Evolutionary conservation across 2,888 invertebrate genomes (phyloP).

Genomic region (Apoderus coryli): DNA sequence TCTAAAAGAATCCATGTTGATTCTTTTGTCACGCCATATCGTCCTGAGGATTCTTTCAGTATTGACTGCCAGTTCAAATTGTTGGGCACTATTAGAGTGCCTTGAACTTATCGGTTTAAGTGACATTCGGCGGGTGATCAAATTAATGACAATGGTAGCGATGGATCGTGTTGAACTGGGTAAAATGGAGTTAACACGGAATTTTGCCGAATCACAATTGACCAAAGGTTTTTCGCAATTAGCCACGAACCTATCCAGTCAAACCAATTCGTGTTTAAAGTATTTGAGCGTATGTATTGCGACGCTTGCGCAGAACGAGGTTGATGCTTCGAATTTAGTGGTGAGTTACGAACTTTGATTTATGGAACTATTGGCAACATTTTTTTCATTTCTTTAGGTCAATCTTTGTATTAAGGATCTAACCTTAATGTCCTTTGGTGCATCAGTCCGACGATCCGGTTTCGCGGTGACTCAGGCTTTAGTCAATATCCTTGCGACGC

Average conservation of each 20-base stretch:
- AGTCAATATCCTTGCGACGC: constrained; percentile 38
- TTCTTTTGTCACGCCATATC: constrained; percentile 39
- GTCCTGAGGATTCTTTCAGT: constrained; percentile 40
- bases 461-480: constrained; percentile 45
- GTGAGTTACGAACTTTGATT: too few species aligned
- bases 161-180: constrained; percentile 37
- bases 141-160: constrained; percentile 44
- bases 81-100: constrained; percentile 26
- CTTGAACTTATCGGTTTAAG: constrained; percentile 34
- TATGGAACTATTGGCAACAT: too few species aligned
- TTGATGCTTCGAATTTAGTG: constrained; percentile 38
- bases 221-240: constrained; percentile 26
- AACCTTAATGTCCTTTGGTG: constrained; percentile 33
- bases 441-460: constrained; percentile 26
- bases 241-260: constrained; percentile 24
- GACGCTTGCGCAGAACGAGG: constrained; percentile 39
- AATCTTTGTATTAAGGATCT: constrained; percentile 41
- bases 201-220: constrained; percentile 20
- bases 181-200: constrained; percentile 21
- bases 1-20: constrained; percentile 36
- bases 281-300: constrained; percentile 33
- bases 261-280: constrained; percentile 28
- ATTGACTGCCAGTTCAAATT: constrained; percentile 24
- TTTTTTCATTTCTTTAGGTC: too few species aligned
- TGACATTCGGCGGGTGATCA: constrained; percentile 42